Percentiles rank a stretch among this genome's conserved stretches.
These are phyloP conservation scores for Styela clava DNA, from an alignment of 23 tunicate species.

Conservation along the genomic window DNA sequence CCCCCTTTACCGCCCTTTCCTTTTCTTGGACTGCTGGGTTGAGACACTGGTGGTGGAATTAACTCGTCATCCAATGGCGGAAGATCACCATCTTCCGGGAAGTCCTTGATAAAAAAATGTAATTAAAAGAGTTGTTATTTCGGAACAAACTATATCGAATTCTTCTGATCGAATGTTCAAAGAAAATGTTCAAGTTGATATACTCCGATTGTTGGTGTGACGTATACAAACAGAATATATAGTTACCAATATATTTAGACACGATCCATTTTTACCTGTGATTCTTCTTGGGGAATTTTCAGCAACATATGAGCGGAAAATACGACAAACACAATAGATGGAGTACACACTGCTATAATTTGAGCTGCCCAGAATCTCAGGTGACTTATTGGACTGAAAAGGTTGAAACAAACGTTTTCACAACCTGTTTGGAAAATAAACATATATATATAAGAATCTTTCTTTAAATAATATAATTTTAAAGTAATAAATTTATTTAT, in stretches of 20 bases:
- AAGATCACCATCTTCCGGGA: neutral
- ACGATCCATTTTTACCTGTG: too few relatives aligned
- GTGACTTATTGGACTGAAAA: slow-evolving; percentile 24
- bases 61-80: neutral
- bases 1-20: neutral
- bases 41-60: neutral
- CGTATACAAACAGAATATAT: too few relatives aligned
- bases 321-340: slow-evolving; percentile 26
- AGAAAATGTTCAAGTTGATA: too few relatives aligned
- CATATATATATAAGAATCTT: too few relatives aligned
- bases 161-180: too few relatives aligned
- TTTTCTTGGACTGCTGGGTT: neutral
- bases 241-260: too few relatives aligned
- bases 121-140: too few relatives aligned
- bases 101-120: too few relatives aligned
- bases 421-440: slow-evolving; percentile 13
- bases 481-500: too few relatives aligned
- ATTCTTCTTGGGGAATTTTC: neutral
- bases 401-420: slow-evolving; percentile 28
- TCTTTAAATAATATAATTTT: too few relatives aligned
- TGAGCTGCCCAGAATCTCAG: slow-evolving; percentile 33
- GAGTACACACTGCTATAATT: slow-evolving; percentile 24
- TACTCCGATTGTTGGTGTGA: too few relatives aligned
- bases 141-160: too few relatives aligned
- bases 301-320: slow-evolving; percentile 19